Base-by-base conservation (phyloP, 2,113 vertebrate species). In the Phasianus colchicus region DNA sequence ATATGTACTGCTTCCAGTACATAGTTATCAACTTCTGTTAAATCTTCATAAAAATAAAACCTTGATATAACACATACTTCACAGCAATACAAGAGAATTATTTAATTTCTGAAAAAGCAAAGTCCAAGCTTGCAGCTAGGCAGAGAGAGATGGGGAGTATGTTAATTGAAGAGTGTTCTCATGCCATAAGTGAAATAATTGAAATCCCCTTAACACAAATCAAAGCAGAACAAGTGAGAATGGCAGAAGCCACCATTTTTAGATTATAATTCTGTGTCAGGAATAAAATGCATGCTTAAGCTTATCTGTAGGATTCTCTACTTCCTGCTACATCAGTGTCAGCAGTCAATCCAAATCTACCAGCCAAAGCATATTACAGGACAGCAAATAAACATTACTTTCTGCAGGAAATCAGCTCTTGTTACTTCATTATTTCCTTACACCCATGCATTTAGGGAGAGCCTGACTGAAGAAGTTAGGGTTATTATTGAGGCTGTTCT, bases 381-480 rank as follows among this genome's bases (percentile, higher is more conserved):
- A 84, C 13, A 82, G 54, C 24, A 77, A 58, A 83, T 54, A 87
- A 76, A 96, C 94, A 79, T 86, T 72, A 73, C 43, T 95, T 96
- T 83, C 94, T 87, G 88, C 67, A 91, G 86, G 88, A 95, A 96
- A 95, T 55, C 71, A 20, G 12, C 71, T 96, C 50, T 92, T 52
- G 36, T 74, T 30, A 63, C 73, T 91, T 89, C 80, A 74, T 79
- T 87, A 83, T 69, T 93, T 91, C 87, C 78, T 71, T 64, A 65
- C 24, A 38, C 11, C 10, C 25, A 10, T 48, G 54, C 64, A 89
- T 48, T 83, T 64, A 86, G 70, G 58, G 27, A n/a, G 10, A 83
- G 42, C 36, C 47, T 11, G 27, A 65, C 42, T 54, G 36, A 93
- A 83, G 74, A 79, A 80, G 55, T 60, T 45, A 20, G 32, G 52